These are phyloP conservation scores for Sinelater perroti DNA, from an alignment of 2,888 invertebrate species.

Conservation along the genomic window DNA sequence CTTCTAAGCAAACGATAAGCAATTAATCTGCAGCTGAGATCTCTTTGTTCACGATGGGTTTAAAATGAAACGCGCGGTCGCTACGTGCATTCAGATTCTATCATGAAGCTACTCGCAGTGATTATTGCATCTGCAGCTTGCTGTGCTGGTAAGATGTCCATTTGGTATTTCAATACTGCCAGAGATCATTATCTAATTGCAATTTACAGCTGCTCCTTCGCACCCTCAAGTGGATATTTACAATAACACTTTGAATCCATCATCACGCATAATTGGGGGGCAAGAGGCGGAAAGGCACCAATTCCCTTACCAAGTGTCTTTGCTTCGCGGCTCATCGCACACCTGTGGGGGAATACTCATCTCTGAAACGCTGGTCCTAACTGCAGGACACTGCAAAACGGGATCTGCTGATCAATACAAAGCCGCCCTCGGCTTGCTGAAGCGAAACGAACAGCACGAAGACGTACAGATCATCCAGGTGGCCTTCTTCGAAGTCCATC, in stretches of 20 bases:
- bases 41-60: too few relatives aligned
- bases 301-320: constrained; percentile 60
- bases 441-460: not conserved
- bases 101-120: too few relatives aligned
- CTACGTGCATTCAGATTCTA: too few relatives aligned
- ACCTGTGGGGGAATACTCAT: constrained; percentile 63
- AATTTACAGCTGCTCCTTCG: not conserved
- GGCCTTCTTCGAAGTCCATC: not conserved
- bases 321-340: constrained; percentile 48
- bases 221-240: constrained; percentile 4
- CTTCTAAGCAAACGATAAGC: too few relatives aligned
- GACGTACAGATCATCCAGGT: constrained; percentile 11
- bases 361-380: constrained; percentile 54
- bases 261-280: constrained; percentile 61
- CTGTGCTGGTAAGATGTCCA: too few relatives aligned
- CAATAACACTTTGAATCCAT: constrained; percentile 5
- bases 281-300: constrained; percentile 56
- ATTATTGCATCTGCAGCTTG: too few relatives aligned
- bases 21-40: too few relatives aligned
- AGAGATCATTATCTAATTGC: too few relatives aligned
- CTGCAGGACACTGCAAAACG: constrained; percentile 61
- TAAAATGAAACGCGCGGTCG: too few relatives aligned
- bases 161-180: too few relatives aligned
- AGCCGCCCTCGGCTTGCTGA: constrained; percentile 6
- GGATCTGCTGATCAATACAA: not conserved